phyloP scores from a whole-genome alignment of 2,888 invertebrate species.

The Aproaerema taeniolella region DNA sequence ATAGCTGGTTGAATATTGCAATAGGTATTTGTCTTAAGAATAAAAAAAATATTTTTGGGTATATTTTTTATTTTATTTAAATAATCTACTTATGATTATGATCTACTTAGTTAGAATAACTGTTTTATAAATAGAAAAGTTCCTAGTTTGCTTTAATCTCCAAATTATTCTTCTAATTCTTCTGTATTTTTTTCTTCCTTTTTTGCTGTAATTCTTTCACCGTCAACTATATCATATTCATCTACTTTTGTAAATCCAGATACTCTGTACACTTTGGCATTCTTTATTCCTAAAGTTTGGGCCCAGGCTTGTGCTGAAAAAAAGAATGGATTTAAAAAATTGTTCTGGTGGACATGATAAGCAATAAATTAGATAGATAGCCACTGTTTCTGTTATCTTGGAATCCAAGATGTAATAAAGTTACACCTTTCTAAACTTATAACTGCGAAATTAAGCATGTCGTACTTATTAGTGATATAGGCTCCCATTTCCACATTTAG shows the following conservation, averaged over 20 bases:
- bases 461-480: too few relatives aligned
- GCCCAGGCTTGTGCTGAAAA: constrained; percentile 77
- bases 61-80: constrained; percentile 1
- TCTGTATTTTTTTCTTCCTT: constrained; percentile 11
- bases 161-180: neutral
- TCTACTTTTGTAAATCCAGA: constrained; percentile 67
- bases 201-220: constrained; percentile 28
- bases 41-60: neutral
- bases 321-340: constrained; percentile 10
- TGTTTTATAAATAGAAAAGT: neutral
- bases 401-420: too few relatives aligned
- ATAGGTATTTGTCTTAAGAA: too few relatives aligned
- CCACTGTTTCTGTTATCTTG: too few relatives aligned
- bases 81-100: neutral
- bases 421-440: too few relatives aligned
- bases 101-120: neutral
- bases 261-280: constrained; percentile 75
- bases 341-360: neutral
- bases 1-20: too few relatives aligned
- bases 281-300: constrained; percentile 71
- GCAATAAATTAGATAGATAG: too few relatives aligned
- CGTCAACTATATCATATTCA: constrained; percentile 67
- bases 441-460: too few relatives aligned
- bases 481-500: too few relatives aligned
- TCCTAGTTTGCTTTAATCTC: neutral